phyloP scores from a whole-genome alignment of 2,113 vertebrate genomes.

The Albula glossodonta region DNA sequence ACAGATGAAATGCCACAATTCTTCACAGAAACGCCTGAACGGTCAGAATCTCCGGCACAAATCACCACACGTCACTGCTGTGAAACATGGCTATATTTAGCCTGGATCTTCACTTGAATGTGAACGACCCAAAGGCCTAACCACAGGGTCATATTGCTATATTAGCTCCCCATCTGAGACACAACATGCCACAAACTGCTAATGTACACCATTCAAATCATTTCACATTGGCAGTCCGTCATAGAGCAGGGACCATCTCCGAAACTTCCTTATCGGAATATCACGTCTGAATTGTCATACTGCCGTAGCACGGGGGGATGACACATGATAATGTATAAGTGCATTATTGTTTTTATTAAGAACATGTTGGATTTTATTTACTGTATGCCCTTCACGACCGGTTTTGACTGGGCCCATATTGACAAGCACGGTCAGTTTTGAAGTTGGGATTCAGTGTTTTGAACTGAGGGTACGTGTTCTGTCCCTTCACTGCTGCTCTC shows the following conservation, averaged over 20 bases:
- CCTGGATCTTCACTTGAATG: neutral
- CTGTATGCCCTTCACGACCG: neutral
- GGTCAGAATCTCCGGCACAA: neutral
- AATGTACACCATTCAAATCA: neutral
- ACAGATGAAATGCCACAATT: neutral
- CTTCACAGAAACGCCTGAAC: neutral
- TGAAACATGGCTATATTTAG: neutral
- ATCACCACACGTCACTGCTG: neutral
- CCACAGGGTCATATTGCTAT: neutral
- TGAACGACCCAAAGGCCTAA: neutral
- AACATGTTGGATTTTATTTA: neutral
- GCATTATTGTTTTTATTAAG: neutral
- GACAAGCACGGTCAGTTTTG: neutral
- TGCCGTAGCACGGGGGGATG: neutral
- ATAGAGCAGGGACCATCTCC: neutral
- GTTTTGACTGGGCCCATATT: neutral
- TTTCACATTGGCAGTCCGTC: neutral
- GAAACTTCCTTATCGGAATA: neutral
- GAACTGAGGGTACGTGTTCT: neutral
- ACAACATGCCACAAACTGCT: neutral
- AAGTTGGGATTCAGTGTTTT: neutral
- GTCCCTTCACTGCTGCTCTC: neutral
- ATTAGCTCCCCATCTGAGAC: neutral
- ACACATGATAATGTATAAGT: neutral
- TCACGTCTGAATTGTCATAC: neutral